A percentile compares a stretch with the other conserved stretches of the same genome.
These are phyloP conservation scores for Epinephelus coioides DNA, from an alignment of 2,797 vertebrate genomes.

Conservation along the genomic window DNA sequence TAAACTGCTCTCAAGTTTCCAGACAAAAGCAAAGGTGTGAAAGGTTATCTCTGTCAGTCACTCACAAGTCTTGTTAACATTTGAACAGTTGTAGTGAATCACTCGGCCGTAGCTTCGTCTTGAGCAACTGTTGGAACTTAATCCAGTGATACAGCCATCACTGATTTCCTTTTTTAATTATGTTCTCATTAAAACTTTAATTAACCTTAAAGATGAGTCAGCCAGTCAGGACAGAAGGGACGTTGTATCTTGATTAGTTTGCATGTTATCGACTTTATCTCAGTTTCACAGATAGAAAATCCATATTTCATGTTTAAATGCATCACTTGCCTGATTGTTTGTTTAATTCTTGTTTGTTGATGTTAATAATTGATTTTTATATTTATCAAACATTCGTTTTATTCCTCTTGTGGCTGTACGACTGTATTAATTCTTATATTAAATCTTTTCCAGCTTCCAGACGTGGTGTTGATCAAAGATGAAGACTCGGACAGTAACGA, in stretches of 20 bases:
- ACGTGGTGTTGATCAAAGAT: constrained; percentile 81
- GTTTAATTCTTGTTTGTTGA: background rate
- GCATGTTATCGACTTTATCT: background rate
- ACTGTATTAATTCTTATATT: background rate
- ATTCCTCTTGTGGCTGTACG: too few species aligned
- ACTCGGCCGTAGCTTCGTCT: background rate
- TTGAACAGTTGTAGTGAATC: background rate
- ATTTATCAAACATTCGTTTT: background rate
- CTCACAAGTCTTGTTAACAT: background rate
- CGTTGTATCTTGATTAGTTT: background rate
- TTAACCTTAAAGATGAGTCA: background rate
- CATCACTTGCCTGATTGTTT: background rate
- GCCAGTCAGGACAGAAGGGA: background rate
- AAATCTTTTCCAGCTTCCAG: constrained; percentile 59
- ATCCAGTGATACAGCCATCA: background rate
- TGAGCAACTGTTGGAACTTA: background rate
- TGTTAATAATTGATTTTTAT: background rate
- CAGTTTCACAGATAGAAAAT: background rate
- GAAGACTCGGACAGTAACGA: constrained; percentile 73
- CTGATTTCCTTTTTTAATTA: background rate
- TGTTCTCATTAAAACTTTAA: constrained; percentile 6
- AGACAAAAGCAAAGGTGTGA: too few species aligned
- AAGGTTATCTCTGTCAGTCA: too few species aligned
- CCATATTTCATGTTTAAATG: background rate
- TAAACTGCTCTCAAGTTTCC: background rate